A percentile compares a stretch with the other conserved stretches of the same genome.
These are phyloP conservation scores for Mus caroli DNA, from an alignment of 2,797 vertebrate genomes.

Conservation along the genomic window DNA sequence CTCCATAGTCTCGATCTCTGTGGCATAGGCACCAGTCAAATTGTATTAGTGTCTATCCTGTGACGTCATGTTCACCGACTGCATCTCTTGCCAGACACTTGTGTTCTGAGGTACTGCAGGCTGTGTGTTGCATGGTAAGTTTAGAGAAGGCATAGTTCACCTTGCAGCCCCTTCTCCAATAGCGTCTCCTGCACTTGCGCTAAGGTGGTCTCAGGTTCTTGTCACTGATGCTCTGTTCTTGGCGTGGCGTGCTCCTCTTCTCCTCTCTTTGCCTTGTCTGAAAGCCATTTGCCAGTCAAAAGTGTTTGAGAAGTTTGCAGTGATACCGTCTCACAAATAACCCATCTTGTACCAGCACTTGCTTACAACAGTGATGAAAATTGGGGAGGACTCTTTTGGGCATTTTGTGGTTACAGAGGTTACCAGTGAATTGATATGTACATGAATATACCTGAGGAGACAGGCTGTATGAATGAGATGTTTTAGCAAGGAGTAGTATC, in stretches of 20 bases:
- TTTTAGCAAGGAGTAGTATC: slow-evolving; percentile 21
- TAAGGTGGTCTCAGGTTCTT: not conserved
- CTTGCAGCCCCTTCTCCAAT: not conserved
- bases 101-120: not conserved
- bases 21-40: not conserved
- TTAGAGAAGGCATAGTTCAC: not conserved
- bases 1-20: not conserved
- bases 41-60: not conserved
- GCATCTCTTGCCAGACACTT: not conserved
- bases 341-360: not conserved
- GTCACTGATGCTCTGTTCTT: not conserved
- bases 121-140: not conserved
- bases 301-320: not conserved
- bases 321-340: not conserved
- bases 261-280: slow-evolving; percentile 30
- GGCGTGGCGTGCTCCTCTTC: not conserved
- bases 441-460: not conserved
- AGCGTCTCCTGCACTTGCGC: not conserved
- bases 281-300: not conserved
- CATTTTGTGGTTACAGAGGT: not conserved
- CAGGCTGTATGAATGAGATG: not conserved
- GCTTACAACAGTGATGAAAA: not conserved
- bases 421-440: not conserved
- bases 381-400: not conserved
- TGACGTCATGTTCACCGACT: slow-evolving; percentile 3